Percentiles rank a stretch among this genome's conserved stretches.
Conservation (phyloP, 2,888 invertebrate genomes). For the Cantharis rufa region DNA sequence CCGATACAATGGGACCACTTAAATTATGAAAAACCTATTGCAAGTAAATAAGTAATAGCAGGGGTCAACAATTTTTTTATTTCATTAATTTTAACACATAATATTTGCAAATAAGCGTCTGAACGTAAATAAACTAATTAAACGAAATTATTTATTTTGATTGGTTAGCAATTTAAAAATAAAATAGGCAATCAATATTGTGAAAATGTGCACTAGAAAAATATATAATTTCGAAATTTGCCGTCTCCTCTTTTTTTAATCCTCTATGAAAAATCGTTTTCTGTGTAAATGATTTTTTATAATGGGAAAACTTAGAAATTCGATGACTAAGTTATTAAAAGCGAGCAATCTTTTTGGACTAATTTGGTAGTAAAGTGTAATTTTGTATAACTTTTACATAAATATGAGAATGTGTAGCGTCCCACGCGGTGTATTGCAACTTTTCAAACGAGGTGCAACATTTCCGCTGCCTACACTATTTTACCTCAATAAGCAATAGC, state of each 20-base stretch:
- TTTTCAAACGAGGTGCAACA: conserved; percentile 36
- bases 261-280: too few species aligned
- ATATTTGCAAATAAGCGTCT: neutral
- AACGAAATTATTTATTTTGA: neutral
- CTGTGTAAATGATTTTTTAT: neutral
- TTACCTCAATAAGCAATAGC: conserved; percentile 17
- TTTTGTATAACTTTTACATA: conserved; percentile 15
- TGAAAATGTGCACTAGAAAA: neutral
- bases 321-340: neutral
- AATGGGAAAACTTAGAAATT: neutral
- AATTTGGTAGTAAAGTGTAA: conserved; percentile 6
- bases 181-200: neutral
- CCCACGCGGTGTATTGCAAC: conserved; percentile 32
- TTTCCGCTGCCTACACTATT: conserved; percentile 40
- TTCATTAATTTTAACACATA: neutral
- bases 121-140: neutral
- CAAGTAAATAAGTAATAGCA: neutral
- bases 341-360: neutral
- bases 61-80: neutral
- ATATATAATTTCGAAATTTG: neutral
- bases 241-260: too few species aligned
- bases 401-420: conserved; percentile 3
- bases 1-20: neutral
- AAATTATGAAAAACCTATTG: neutral
- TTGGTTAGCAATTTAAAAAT: neutral